Percentiles rank a stretch among this genome's conserved stretches.
Evolutionary conservation across 2,113 vertebrate genomes (phyloP).

Genomic region (Panurus biarmicus): DNA sequence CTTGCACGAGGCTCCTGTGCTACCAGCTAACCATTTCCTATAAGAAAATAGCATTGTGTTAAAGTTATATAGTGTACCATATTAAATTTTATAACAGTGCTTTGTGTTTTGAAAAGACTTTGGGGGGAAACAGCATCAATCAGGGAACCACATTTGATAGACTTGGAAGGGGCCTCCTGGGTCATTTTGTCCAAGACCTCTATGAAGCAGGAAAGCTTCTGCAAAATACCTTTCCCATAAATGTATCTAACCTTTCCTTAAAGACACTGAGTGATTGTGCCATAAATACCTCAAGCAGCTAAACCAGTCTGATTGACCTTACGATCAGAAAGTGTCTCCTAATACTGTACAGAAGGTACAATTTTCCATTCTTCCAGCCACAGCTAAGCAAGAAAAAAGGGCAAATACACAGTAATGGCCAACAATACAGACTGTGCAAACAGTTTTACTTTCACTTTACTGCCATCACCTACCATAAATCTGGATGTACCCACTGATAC

Average conservation of each 20-base stretch:
- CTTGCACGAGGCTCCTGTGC: neutral
- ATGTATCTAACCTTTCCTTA: slow-evolving; percentile 60
- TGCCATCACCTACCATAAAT: slow-evolving; percentile 43
- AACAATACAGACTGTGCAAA: neutral
- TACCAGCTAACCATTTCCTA: slow-evolving; percentile 15
- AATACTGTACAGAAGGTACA: slow-evolving; percentile 24
- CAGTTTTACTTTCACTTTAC: slow-evolving; percentile 19
- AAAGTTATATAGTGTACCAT: slow-evolving; percentile 58
- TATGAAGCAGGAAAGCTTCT: slow-evolving; percentile 40
- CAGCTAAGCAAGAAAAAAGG: slow-evolving; percentile 51
- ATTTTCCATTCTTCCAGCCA: slow-evolving; percentile 42
- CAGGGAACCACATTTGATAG: slow-evolving; percentile 30
- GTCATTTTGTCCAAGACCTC: slow-evolving; percentile 59
- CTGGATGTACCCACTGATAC: neutral
- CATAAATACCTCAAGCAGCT: slow-evolving; percentile 42
- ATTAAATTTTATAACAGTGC: slow-evolving; percentile 58
- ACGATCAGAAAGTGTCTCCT: slow-evolving; percentile 6
- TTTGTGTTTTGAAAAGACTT: slow-evolving; percentile 57
- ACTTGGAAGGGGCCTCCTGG: slow-evolving; percentile 54
- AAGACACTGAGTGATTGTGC: slow-evolving; percentile 54
- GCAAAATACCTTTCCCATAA: slow-evolving; percentile 50
- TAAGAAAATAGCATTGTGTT: slow-evolving; percentile 40
- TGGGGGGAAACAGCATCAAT: slow-evolving; percentile 27
- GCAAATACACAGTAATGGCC: slow-evolving; percentile 29
- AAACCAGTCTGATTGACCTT: slow-evolving; percentile 45